Evolutionary conservation across 2,888 invertebrate species (phyloP), one percentile per base, ranked within the genome.

Genomic region (Oxyscelio sp.): DNA sequence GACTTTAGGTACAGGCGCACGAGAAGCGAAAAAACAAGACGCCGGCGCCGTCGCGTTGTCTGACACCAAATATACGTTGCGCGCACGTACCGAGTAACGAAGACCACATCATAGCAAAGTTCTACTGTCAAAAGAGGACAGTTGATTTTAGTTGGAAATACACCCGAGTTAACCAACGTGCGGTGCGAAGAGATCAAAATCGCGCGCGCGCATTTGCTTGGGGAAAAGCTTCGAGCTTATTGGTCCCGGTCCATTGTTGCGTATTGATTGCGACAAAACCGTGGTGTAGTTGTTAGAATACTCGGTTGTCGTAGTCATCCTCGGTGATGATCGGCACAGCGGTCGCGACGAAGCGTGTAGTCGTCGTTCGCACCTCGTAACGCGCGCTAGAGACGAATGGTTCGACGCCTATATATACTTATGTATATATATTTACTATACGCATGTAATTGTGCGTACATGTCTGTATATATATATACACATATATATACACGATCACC

Each of bases 181-280:
- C 38, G 63, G 48, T 43, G 73, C 73, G 66, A 71, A 70, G 71
- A 63, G 82, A 71, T 71, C 77, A 87, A 87, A 90, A 88, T 87
- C 89, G 90, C 88, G 91, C 89, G 90, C 89, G 89, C 87, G 90
- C 91, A 88, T 90, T 90, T 91, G 92, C 93, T 93, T 92, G 92
- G 92, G 91, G 92, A 90, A 93, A 93, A 93, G 94, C 93, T 93
- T 91, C 89, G 91, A 92, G 93, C 94, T 93, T 92, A 93, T 94
- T 94, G 94, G 94, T 93, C 93, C 92, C 92, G 90, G 93, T 92
- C 92, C 92, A 92, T 93, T 93, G 93, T 93, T 92, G 93, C 93
- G 94, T 94, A 94, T 94, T 94, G 94, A 94, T 94, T 94, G 92
- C 92, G 91, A 91, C 92, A 78, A 68, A 68, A 90, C 89, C 91